A percentile compares a stretch with the other conserved stretches of the same genome.
Evolutionary conservation across 2,113 vertebrate species (phyloP).

Genomic region (Scartelaos histophorus): DNA sequence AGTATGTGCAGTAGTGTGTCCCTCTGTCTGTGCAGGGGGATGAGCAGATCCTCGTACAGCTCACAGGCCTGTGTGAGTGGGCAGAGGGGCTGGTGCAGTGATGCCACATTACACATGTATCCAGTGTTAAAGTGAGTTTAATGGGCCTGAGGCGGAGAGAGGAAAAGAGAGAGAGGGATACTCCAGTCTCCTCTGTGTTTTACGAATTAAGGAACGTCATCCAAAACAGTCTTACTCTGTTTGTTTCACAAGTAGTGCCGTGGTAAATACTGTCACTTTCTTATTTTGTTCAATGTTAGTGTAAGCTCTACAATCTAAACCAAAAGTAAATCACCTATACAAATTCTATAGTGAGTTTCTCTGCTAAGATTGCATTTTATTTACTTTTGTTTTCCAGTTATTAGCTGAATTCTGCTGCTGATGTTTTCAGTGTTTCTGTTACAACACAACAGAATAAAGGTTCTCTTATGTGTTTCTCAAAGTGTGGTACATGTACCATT

Average conservation of each 20-base stretch:
- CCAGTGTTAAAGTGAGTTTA: slow-evolving; percentile 71
- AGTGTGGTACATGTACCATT: too few relatives aligned
- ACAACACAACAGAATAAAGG: too few relatives aligned
- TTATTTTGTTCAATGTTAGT: not conserved
- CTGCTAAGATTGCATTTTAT: too few relatives aligned
- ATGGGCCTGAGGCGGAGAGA: slow-evolving; percentile 57
- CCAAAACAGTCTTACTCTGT: not conserved
- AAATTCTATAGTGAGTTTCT: not conserved
- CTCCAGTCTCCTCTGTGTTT: not conserved
- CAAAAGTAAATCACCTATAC: not conserved
- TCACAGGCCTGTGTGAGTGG: slow-evolving; percentile 60
- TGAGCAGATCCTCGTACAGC: slow-evolving; percentile 63
- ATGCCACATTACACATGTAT: slow-evolving; percentile 72
- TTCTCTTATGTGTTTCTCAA: too few relatives aligned
- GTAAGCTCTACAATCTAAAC: not conserved
- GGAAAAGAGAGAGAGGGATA: slow-evolving; percentile 16
- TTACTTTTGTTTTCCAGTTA: too few relatives aligned
- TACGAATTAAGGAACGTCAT: not conserved
- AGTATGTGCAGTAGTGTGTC: slow-evolving; percentile 47
- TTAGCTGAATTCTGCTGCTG: too few relatives aligned
- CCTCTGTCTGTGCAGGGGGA: slow-evolving; percentile 60
- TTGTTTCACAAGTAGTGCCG: too few relatives aligned
- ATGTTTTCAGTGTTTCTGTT: too few relatives aligned
- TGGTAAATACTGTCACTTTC: not conserved
- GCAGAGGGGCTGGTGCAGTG: slow-evolving; percentile 47